Percentiles rank a stretch among this genome's conserved stretches.
These are phyloP conservation scores for Papilio helenus DNA, from an alignment of 1,140 invertebrate species.

Conservation along the genomic window DNA sequence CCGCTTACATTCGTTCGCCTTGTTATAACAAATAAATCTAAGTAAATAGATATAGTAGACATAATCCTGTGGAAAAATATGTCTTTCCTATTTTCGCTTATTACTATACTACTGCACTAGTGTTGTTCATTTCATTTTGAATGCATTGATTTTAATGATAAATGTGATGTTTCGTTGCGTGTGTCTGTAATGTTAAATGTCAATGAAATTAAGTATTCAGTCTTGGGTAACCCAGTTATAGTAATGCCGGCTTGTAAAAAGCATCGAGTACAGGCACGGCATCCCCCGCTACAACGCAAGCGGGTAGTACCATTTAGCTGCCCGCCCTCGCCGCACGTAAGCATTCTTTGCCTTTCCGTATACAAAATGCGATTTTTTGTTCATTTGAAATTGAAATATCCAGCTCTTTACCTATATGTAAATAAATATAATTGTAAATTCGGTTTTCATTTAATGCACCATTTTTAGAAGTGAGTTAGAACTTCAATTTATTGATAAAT, in stretches of 20 bases:
- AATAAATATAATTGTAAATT: neutral
- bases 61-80: neutral
- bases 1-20: constrained; percentile 36
- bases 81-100: neutral
- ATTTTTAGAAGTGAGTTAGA: neutral
- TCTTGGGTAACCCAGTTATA: constrained; percentile 77
- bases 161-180: constrained; percentile 57
- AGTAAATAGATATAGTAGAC: neutral
- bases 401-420: neutral
- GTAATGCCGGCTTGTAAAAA: constrained; percentile 75
- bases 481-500: neutral
- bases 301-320: constrained; percentile 71
- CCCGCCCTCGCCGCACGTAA: constrained; percentile 77
- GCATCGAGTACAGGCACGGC: constrained; percentile 63
- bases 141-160: constrained; percentile 41
- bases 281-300: constrained; percentile 54
- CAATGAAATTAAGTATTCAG: constrained; percentile 79
- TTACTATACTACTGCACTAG: neutral
- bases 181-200: constrained; percentile 71
- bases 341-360: constrained; percentile 58
- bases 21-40: constrained; percentile 19
- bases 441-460: neutral
- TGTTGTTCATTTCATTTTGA: constrained; percentile 34
- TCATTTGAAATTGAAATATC: neutral
- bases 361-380: constrained; percentile 60